Base-by-base conservation (phyloP, 2,113 vertebrate genomes). In the Notothenia coriiceps region DNA sequence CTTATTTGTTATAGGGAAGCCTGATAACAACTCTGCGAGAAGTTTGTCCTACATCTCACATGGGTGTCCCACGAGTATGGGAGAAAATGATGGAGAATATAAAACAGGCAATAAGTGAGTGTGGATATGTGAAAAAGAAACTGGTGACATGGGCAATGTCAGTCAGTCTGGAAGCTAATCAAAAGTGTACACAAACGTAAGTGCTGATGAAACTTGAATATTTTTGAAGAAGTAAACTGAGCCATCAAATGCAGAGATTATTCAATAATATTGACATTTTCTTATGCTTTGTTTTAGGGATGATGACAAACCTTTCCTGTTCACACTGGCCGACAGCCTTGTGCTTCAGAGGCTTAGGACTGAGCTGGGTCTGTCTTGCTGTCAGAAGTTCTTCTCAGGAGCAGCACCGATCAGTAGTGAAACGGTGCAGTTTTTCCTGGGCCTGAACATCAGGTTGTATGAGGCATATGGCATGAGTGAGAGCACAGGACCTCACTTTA, bases 71-170 rank as follows among this genome's bases (percentile, higher is more conserved):
- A 0, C 92, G 96, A 2, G 96, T 97, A 5, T 98, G 97, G 97
- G 97, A 98, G 93, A 97, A 98, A 89, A 96, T 97, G 33, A 98
- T 97, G 97, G 97, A 97, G 86, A 94, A 93, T 47, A 96, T 98
- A 82, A 96, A 96, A 85, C 95, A 95, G 52, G 93, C 51, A 40
- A 92, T 89, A 0, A 92, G 96, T 63, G 95, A 94, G 87, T 94
- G 94, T 29, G 95, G 97, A 59, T 96, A 96, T 80, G 6, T 98
- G 85, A 94, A 95, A 82, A 97, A 90, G 92, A 97, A 96, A 84
- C 88, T 97, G 86, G 82, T 97, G 6, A 94, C 95, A 2, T 97
- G 96, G 97, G 97, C 96, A 43, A 97, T 96, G 96, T 94, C 96
- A 1, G 93, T 97, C 81, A 95, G 92, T 65, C 83, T 96, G 88